Base-by-base conservation (phyloP, 2,797 vertebrate genomes). In the Poeciliopsis turneri region DNA sequence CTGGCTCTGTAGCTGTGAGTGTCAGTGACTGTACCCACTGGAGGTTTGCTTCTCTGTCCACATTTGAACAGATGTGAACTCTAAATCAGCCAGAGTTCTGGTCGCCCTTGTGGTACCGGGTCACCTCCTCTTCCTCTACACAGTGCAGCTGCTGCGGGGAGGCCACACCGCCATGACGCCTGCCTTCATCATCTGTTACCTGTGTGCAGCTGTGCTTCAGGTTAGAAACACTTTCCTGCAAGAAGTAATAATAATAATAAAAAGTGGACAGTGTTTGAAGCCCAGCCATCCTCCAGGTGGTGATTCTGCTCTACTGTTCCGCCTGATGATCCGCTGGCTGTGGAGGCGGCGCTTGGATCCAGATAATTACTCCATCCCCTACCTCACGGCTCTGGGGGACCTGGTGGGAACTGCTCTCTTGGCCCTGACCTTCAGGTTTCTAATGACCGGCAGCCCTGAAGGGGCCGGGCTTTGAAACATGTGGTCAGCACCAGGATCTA, bases 341-440 rank as follows among this genome's bases (percentile, higher is more conserved):
- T 98, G 97, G 97, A 76, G 87, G 71, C 93, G 93, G 80, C 93
- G 95, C 1, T 88, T 97, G 90, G 97, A 98, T 83, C 97, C 97
- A 0, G 97, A 98, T 84, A 97, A 95, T 82, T 96, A 96, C 92
- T 97, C 96, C 80, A 97, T 97, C 92, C 97, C 97, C 4, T 97
- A 97, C 95, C 97, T 98, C 91, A 98, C 97, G 0, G 97, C 96
- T 33, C 90, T 98, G 49, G 97, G 97, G 0, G 97, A 98, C 87
- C 94, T 98, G 81, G 91, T 98, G 81, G 97, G 97, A 59, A 97
- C 97, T 0, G 95, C 96, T 6, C 95, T 97, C 78, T 92, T 97
- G 81, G 97, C 96, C 0, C 10, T 95, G 83, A 96, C 95, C 74
- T 97, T 97, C 90, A 93, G 76, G 49, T 81, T 95, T 1, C 88